A percentile compares a stretch with the other conserved stretches of the same genome.
Conservation (phyloP, 2,888 invertebrate genomes). For the Pristionchus entomophagus region DNA sequence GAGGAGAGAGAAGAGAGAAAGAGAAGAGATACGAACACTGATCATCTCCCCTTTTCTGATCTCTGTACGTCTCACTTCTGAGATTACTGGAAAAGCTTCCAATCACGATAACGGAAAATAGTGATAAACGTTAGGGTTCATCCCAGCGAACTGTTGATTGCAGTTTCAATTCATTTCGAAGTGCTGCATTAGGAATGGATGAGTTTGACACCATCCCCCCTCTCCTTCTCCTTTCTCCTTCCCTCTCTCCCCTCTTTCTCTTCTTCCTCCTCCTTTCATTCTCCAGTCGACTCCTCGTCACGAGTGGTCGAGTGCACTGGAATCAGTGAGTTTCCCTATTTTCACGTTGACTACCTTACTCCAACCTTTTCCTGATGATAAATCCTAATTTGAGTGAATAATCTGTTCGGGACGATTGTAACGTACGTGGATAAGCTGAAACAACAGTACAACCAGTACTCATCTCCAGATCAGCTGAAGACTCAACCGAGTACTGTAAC, state of each 20-base stretch:
- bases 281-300: neutral
- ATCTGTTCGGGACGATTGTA: slow-evolving; percentile 5
- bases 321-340: neutral
- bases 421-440: slow-evolving; percentile 4
- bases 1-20: too few relatives aligned
- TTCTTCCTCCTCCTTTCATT: neutral
- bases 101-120: too few relatives aligned
- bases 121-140: neutral
- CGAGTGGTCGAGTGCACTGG: neutral
- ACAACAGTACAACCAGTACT: too few relatives aligned
- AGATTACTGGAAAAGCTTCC: too few relatives aligned
- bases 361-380: neutral
- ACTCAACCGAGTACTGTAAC: slow-evolving; percentile 14
- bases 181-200: neutral
- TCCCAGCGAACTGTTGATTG: neutral
- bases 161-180: slow-evolving; percentile 7
- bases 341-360: neutral
- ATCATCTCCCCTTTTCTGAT: neutral
- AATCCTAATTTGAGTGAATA: slow-evolving; percentile 6
- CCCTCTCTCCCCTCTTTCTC: neutral
- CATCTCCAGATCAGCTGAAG: neutral
- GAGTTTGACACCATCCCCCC: neutral
- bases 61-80: neutral
- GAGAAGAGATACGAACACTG: slow-evolving; percentile 27
- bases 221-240: neutral